Evolutionary conservation across 2,888 invertebrate species (phyloP), one percentile per base, ranked within the genome.

Genomic region (Ophion obscuratus): DNA sequence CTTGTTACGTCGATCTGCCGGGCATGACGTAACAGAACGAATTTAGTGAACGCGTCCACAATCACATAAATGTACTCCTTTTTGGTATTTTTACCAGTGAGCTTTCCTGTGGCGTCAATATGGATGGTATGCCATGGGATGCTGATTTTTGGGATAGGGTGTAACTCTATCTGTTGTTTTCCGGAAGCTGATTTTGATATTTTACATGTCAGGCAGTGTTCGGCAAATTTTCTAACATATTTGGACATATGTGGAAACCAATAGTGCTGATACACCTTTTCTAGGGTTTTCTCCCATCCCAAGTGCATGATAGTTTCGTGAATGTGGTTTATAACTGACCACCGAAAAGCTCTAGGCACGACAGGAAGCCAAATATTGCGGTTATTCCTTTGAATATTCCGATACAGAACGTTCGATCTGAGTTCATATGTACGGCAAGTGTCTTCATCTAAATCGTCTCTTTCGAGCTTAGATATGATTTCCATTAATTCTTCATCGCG

Each of bases 91-190:
- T 90, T 91, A 10, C 91, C 90, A 53, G 88, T 89, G 1, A 92
- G 81, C 81, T 82, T 82, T 57, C 83, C 84, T 20, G 85, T 83
- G 1, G 87, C 83, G 74, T 92, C 92, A 0, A 91, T 88, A 73
- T 92, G 92, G 11, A 92, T 20, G 1, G 91, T 92, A 71, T 92
- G 91, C 90, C 90, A 92, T n/a, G 89, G 88, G 10, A 86, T 85
- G 9, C 73, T 68, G 2, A n/a, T 83, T 66, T 92, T 93, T 1
- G 91, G 92, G 14, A 92, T 92, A 0, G 92, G 90, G 68, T 93
- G 92, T 0, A 93, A 31, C 70, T 89, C 88, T 31, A 84, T 89
- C 73, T 91, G 92, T 10, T 83, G 27, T 67, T 87, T 89, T 4
- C 92, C 93, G 0, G 91, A 89, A 10, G 40, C 57, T 11, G 89